phyloP scores from a whole-genome alignment of 2,888 invertebrate species.

The Drosophila pseudotakahashii region DNA sequence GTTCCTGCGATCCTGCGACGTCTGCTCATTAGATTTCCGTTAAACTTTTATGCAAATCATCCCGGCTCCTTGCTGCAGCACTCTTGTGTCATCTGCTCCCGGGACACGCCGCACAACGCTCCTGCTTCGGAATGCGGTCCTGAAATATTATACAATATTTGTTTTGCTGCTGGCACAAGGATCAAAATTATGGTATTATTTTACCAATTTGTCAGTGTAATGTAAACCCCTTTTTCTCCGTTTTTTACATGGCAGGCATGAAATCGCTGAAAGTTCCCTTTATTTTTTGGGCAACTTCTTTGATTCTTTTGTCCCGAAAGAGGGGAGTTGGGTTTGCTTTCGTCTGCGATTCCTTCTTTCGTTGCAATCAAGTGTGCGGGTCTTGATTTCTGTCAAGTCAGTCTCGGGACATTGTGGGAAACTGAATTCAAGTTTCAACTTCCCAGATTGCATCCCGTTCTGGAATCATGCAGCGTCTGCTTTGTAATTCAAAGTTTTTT shows the following conservation, averaged over 20 bases:
- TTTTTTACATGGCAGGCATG: conserved; percentile 58
- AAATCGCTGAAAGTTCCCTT: conserved; percentile 51
- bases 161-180: conserved; percentile 70
- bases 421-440: conserved; percentile 51
- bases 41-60: conserved; percentile 76
- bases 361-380: conserved; percentile 62
- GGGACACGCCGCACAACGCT: conserved; percentile 47
- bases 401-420: conserved; percentile 52
- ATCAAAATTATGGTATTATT: conserved; percentile 78
- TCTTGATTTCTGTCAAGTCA: conserved; percentile 75
- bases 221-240: conserved; percentile 60
- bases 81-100: conserved; percentile 66
- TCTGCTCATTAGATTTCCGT: conserved; percentile 76
- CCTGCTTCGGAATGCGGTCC: conserved; percentile 24
- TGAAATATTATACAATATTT: conserved; percentile 78
- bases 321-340: conserved; percentile 21
- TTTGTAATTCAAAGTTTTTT: conserved; percentile 57
- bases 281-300: conserved; percentile 32
- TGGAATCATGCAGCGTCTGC: conserved; percentile 31
- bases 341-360: conserved; percentile 21
- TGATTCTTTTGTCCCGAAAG: conserved; percentile 53
- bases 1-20: conserved; percentile 20
- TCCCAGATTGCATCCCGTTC: conserved; percentile 50
- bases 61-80: conserved; percentile 10
- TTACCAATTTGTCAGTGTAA: conserved; percentile 78